Base-by-base conservation (phyloP, 2,797 vertebrate species). In the Taenioides sp. region DNA sequence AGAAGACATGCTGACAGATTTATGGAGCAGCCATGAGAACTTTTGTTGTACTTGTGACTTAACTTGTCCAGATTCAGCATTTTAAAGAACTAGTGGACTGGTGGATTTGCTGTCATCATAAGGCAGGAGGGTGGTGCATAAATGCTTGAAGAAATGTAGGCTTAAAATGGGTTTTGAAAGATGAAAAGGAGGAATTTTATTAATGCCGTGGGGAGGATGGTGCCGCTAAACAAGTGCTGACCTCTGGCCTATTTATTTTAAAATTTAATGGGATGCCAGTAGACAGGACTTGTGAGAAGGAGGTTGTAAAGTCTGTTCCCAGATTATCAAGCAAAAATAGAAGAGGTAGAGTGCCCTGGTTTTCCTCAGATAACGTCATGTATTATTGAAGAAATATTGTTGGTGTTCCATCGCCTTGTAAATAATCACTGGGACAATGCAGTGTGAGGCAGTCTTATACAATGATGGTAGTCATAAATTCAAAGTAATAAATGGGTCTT, bases 1-100 rank as follows among this genome's bases (percentile, higher is more conserved):
- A 74, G 70, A 57, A 69, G 69, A 79, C 70, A 73, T 47, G 70
- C 55, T 82, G 80, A 80, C 74, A 80, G 83, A 75, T 84, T 87
- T 77, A 78, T 76, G 68, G 69, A 75, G 63, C 37, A 67, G 72
- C 64, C 40, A 65, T 73, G 60, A 68, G 68, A 28, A 58, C 71
- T 74, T 75, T 54, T 69, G 40, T 64, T 2, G 0, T 34, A 50
- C 22, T 67, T 63, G 12, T 58, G 64, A 72, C 70, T 69, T 72
- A 69, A 23, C 31, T 72, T 71, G 55, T 78, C 67, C 16, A 6
- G 58, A 64, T 22, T 20, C 1, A 74, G 58, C 3, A 0, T 76
- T 59, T 43, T 65, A 64, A 75, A 73, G 5, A 58, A 72, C 57
- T 14, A 25, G n/a, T n/a, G n/a, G 52, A 49, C 22, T 57, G 55